Base-by-base conservation (phyloP, 2,113 vertebrate species). In the Corythoichthys haematopterus region DNA sequence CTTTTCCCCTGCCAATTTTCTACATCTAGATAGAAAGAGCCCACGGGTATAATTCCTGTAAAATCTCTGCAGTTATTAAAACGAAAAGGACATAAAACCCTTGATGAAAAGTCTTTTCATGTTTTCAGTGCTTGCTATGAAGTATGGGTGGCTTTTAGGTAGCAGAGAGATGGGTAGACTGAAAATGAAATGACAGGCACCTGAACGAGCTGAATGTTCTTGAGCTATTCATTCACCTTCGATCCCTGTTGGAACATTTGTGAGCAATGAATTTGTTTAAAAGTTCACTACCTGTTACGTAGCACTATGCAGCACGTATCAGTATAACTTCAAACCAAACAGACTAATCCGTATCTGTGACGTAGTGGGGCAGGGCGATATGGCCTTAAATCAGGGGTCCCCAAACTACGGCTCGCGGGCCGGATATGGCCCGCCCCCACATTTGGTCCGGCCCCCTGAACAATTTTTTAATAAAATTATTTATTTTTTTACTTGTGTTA, bases 81-180 rank as follows among this genome's bases (percentile, higher is more conserved):
- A 64, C 35, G 13, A 50, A 6, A 47, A 47, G 45, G 28, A 50
- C 28, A 66, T 10, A 47, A 58, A 51, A 64, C 48, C 58, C 5
- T 48, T 4, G 9, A 67, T 63, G 2, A 2, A 45, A 50, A 15
- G 20, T 36, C 6, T 61, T 16, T 43, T 43, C 55, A 35, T 68
- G 3, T 33, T 53, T 45, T 64, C 16, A 45, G 11, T 48, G 12
- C 8, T 0, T 16, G 6, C 52, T 53, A 20, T 53, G 13, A 58
- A 6, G 6, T 35, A 12, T 35, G 59, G 68, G 14, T 36, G 4
- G 5, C 1, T 16, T 69, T 67, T 48, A 57, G n/a, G 48, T 40
- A 79, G 68, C 50, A 36, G 37, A 60, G 66, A 61, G 75, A 64
- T 5, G 51, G 56, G 8, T 40, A 16, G 57, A 38, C 38, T 20